These are phyloP conservation scores for Sminthurinus aureus DNA, from an alignment of 2,888 invertebrate genomes.

Conservation along the genomic window DNA sequence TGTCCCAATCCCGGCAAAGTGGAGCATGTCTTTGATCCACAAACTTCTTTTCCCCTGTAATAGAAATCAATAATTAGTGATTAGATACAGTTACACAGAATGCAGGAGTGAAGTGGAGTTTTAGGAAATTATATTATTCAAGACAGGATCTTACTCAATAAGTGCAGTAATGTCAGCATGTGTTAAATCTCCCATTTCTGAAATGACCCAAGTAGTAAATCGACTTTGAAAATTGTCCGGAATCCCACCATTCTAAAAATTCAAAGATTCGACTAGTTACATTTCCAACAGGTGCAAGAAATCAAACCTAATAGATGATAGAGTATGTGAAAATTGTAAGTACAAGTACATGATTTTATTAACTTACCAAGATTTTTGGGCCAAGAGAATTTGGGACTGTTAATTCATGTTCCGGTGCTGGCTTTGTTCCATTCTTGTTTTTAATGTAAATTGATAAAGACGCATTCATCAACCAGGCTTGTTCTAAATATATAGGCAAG, in stretches of 20 bases:
- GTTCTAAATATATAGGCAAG: background rate
- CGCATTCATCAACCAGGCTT: background rate
- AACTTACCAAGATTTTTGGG: conserved; percentile 9
- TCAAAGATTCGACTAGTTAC: no score
- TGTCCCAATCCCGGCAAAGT: background rate
- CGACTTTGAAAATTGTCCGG: background rate
- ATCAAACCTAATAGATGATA: background rate
- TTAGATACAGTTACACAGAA: no score
- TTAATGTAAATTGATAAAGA: background rate
- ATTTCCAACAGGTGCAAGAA: no score
- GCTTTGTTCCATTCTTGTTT: background rate
- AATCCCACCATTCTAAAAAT: background rate
- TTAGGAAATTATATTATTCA: background rate
- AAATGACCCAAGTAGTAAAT: background rate
- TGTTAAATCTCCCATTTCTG: background rate
- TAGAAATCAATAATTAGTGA: background rate
- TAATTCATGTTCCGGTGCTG: background rate
- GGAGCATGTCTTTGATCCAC: background rate
- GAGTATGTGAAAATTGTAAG: background rate
- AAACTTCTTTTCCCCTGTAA: background rate
- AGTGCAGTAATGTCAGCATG: background rate
- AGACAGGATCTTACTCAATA: background rate
- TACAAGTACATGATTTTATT: background rate
- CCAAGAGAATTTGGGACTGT: background rate
- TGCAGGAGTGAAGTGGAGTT: no score